Evolutionary conservation across 1,140 invertebrate genomes (phyloP), one percentile per base, ranked within the genome.

Genomic region (Cotesia glomerata): DNA sequence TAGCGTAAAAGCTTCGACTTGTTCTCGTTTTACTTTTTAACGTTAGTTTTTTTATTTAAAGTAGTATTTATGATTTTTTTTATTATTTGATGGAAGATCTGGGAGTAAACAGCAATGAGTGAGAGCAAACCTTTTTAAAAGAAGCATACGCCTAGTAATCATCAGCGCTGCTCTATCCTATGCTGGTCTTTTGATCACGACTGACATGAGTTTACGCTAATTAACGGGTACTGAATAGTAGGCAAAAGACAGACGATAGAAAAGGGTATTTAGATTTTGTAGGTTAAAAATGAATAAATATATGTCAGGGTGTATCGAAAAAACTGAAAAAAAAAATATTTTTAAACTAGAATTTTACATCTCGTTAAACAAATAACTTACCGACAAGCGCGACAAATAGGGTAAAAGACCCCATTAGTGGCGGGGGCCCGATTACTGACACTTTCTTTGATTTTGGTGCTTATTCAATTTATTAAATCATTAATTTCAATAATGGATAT

Each of bases 141-240:
- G 65, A 56, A 68, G n/a, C 52, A 14, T 34, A 13, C 39, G 2
- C 18, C 51, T 34, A 56, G 65, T 68, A 68, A 68, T 68, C 65
- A 68, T 14, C 32, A 45, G 1, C 11, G 32, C 51, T 68, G 26
- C 26, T 26, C 26, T 26, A 26, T 26, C 26, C 26, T 26, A 26
- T 26, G 1, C 51, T 4, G 51, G 16, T 54, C 65, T 51, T 68
- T 58, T 68, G 52, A 68, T 54, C 49, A 68, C 51, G 16, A 54
- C 9, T 34, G 54, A 67, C 49, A 49, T 26, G 11, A 67, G 63
- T 66, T 66, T 66, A 66, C 45, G 13, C 64, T 18, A 52, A 67
- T 51, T 49, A 14, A 32, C 13, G 51, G 34, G 14, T 18, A 18
- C 51, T 49, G 7, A 11, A 13, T 52, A 18, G n/a, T 3, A 8